These are phyloP conservation scores for Takifugu ocellatus DNA, from an alignment of 2,797 vertebrate species.

Conservation along the genomic window DNA sequence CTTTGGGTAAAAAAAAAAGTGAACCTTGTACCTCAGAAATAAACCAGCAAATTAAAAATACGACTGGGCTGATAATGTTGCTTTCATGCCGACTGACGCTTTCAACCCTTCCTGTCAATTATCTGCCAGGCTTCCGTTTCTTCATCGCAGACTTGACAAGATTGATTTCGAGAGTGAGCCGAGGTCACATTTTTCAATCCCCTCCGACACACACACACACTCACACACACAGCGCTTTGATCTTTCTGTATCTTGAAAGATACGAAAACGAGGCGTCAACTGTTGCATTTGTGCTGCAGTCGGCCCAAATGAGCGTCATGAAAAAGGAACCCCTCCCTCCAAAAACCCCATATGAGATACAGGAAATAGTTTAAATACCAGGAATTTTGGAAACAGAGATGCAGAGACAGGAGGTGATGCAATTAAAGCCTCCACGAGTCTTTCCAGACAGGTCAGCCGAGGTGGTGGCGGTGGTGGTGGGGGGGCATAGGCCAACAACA, in stretches of 20 bases:
- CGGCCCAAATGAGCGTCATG: no score
- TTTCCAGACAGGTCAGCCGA: slow-evolving; percentile 42
- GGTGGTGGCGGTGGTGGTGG: slow-evolving; percentile 12
- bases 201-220: slow-evolving; percentile 17
- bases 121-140: slow-evolving; percentile 22
- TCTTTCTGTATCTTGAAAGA: slow-evolving; percentile 22
- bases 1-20: no score
- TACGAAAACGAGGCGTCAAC: slow-evolving; percentile 15
- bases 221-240: slow-evolving; percentile 33
- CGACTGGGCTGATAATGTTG: slow-evolving; percentile 7
- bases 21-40: neutral
- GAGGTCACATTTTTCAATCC: slow-evolving; percentile 22
- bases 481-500: slow-evolving; percentile 47
- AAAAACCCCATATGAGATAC: neutral
- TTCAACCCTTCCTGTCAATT: slow-evolving; percentile 20
- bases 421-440: slow-evolving; percentile 45
- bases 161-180: slow-evolving; percentile 5
- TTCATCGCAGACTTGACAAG: slow-evolving; percentile 29
- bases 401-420: slow-evolving; percentile 49
- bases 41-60: slow-evolving; percentile 20
- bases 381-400: slow-evolving; percentile 8
- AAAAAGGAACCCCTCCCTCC: slow-evolving; percentile 5
- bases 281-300: slow-evolving; percentile 23
- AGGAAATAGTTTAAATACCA: neutral
- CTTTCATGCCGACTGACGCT: slow-evolving; percentile 16